Base-by-base conservation (phyloP, 2,113 vertebrate genomes). In the Oncorhynchus keta region DNA sequence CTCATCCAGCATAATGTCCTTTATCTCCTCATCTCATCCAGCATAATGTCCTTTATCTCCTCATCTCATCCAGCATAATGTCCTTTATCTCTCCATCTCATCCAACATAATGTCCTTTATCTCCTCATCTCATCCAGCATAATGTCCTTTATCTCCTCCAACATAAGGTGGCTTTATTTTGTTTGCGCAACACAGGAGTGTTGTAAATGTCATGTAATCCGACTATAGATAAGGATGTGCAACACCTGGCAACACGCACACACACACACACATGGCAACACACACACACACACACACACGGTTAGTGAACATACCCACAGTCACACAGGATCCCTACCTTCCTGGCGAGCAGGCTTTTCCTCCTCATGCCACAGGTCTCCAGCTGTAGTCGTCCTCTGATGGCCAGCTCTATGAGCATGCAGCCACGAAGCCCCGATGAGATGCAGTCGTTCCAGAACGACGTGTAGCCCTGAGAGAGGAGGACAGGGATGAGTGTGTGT, bases 401-500 rank as follows among this genome's bases (percentile, higher is more conserved):
- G 5, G 96, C 96, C 90, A 98, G 86, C 85, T 99, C 97, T 1
- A 98, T 98, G 86, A 99, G 91, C 97, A 99, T 99, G 81, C 97
- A 98, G 72, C 97, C 97, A 22, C 97, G 94, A 82, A 99, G 82
- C 24, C 97, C 97, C 0, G 97, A 98, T 0, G 97, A 99, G 90
- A 99, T 99, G 89, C 97, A 98, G 79, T 99, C 97, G 32, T 99
- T 99, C 97, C 97, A 99, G 93, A 99, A 99, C 0, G 97, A 99
- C 9, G 97, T 99, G 89, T 99, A 99, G 84, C 97, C 97, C 97
- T 99, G 82, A 66, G 24, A 13, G 61, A 81, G 74, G 78, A 72
- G 14, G 49, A 16, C 14, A 6, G 2, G 64, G 30, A 70, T 45
- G 39, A 0, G 2, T 8, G 35, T 8, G 35, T 6, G 6, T 39